Base-by-base conservation (phyloP, 2,888 invertebrate species). In the Caenorhabditis becei region DNA sequence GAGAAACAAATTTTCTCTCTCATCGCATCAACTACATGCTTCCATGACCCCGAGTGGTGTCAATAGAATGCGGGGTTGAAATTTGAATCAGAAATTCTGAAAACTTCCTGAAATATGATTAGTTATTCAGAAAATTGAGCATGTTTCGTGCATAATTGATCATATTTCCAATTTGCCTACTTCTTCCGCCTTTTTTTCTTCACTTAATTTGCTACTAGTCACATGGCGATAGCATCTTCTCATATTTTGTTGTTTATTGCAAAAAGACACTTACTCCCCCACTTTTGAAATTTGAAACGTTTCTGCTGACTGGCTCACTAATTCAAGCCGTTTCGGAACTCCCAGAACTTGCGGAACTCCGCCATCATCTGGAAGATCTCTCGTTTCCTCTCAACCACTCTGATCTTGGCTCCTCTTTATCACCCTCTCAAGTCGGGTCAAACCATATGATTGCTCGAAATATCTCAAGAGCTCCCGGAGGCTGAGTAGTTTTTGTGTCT, bases 391-490 rank as follows among this genome's bases (percentile, higher is more conserved):
- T 49, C 47, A 32, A 24, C 63, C 70, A 56, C 72, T 63, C 56
- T 62, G 63, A 74, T 72, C 72, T 72, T 74, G 66, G 75, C 66
- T 75, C 61, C 75, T 67, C 66, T 75, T 75, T 75, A 75, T 75
- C 66, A 75, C 75, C 75, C 75, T 75, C 75, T 75, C 75, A 67
- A 75, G 59, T 32, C 59, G 75, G 75, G 66, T 75, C 66, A 66
- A 75, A 75, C 75, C 75, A 75, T 75, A 75, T 75, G 75, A 75
- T 75, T 75, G 66, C 75, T 75, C 75, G n/a, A 66, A 66, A 51
- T 67, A 53, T 66, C 61, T 75, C 61, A 54, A 61, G 75, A 58
- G 75, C 18, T 18, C 18, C 18, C 2, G 47, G 18, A 18, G 47
- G 47, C 47, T 18, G 18, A 47, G 49, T 65, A 32, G 62, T 65